phyloP scores from a whole-genome alignment of 1,140 invertebrate species.

The Euglossa dilemma region DNA sequence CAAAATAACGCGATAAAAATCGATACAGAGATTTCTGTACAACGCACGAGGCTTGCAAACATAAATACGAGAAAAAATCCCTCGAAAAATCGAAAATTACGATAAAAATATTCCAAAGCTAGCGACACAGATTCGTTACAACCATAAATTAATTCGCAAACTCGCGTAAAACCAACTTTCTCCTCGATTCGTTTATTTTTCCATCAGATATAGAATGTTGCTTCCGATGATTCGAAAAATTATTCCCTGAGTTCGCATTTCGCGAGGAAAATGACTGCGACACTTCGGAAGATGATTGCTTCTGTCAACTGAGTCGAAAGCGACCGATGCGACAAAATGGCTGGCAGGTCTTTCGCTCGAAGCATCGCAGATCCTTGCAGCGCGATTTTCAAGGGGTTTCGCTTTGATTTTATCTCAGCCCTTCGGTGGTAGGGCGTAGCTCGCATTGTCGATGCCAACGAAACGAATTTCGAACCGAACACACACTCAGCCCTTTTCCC shows the following conservation, averaged over 20 bases:
- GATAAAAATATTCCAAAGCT: no score
- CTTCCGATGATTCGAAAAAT: not conserved
- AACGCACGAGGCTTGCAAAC: no score
- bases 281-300: constrained; percentile 50
- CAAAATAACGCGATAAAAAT: no score
- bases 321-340: constrained; percentile 19
- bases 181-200: no score
- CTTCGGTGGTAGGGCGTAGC: not conserved
- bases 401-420: constrained; percentile 49
- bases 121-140: no score
- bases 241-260: constrained; percentile 26
- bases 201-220: not conserved
- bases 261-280: constrained; percentile 11
- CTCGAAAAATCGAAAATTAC: no score
- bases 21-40: no score
- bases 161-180: no score
- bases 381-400: constrained; percentile 47
- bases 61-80: no score
- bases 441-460: constrained; percentile 32
- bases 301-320: constrained; percentile 51
- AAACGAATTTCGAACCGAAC: constrained; percentile 29
- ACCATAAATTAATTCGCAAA: no score
- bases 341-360: constrained; percentile 39
- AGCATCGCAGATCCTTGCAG: constrained; percentile 36
- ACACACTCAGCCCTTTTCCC: not conserved